phyloP scores from a whole-genome alignment of 2,113 vertebrate species.

The Catharus bicknelli region DNA sequence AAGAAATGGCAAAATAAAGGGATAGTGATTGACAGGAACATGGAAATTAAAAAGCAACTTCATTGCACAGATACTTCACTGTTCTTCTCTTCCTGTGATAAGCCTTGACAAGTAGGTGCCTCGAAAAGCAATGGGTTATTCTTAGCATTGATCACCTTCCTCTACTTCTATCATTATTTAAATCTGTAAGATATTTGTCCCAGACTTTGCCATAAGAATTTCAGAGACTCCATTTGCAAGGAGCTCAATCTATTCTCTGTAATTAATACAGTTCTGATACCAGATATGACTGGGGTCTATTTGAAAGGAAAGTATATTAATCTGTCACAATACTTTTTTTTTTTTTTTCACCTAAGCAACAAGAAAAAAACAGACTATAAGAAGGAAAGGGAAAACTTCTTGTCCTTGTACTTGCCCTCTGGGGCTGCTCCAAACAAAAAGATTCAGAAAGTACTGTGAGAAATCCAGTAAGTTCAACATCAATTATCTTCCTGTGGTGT shows the following conservation, averaged over 20 bases:
- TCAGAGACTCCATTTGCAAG: neutral
- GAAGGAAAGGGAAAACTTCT: neutral
- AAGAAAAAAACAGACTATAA: neutral
- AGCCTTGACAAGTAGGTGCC: neutral
- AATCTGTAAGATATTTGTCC: neutral
- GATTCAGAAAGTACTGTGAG: slow-evolving; percentile 29
- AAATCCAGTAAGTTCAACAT: slow-evolving; percentile 54
- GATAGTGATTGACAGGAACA: neutral
- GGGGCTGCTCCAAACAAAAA: neutral
- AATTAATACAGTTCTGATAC: neutral
- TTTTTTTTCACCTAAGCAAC: neutral
- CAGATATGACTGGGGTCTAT: neutral
- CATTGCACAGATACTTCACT: neutral
- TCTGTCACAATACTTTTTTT: neutral
- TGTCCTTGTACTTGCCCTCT: neutral
- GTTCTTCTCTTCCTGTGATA: neutral
- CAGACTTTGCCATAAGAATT: neutral
- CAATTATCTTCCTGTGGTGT: slow-evolving; percentile 30
- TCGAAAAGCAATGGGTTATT: neutral
- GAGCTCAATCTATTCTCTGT: neutral
- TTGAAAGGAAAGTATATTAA: neutral
- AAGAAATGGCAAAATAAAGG: neutral
- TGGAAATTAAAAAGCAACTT: neutral
- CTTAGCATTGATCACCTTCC: neutral
- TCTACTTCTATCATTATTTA: neutral